Evolutionary conservation across 2,113 vertebrate genomes (phyloP), one percentile per base, ranked within the genome.

Genomic region (Ancistrus triradiatus): DNA sequence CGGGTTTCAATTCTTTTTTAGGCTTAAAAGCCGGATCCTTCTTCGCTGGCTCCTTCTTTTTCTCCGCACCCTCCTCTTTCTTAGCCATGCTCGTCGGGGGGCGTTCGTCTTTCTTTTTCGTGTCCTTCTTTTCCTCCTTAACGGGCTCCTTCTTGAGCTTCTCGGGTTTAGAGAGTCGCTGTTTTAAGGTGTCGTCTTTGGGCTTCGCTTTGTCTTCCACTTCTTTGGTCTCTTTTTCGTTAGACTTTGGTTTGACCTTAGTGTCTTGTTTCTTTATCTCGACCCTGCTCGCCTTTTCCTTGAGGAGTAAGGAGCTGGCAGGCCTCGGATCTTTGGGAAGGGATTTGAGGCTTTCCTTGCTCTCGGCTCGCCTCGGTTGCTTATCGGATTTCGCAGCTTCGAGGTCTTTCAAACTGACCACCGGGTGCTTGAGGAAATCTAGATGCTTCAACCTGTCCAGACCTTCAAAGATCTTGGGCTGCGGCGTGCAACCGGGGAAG

Each of bases 401-500:
- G n/a, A 94, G 70, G 44, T 95, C 95, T 0, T 88, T 86, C 15
- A 81, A 79, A 8, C 90, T 91, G 46, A 93, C 89, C 11, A 86
- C 84, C 0, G 94, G 90, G 1, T 89, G 75, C 57, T 77, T 91
- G 69, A 98, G 83, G 69, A 95, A 98, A 2, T 90, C 88, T 62
- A 98, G 65, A 72, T 95, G 91, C 75, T 88, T 90, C 46, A 99
- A 79, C 72, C 90, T 94, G 66, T 92, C 90, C 37, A 99, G 70
- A 7, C 92, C 92, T 0, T 99, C 95, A 59, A 98, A 75, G 48
- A 99, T 89, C 15, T 88, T 89, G 2, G 75, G 60, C 33, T 96
- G 95, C 0, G 95, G 92, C 0, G 95, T 91, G 74, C 91, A 92
- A 3, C 96, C 96, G 0, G 96, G 92, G 68, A 98, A 98, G 0